Percentiles rank a stretch among this genome's conserved stretches.
Evolutionary conservation across 2,888 invertebrate species (phyloP).

Genomic region (Drosophila ochracea): DNA sequence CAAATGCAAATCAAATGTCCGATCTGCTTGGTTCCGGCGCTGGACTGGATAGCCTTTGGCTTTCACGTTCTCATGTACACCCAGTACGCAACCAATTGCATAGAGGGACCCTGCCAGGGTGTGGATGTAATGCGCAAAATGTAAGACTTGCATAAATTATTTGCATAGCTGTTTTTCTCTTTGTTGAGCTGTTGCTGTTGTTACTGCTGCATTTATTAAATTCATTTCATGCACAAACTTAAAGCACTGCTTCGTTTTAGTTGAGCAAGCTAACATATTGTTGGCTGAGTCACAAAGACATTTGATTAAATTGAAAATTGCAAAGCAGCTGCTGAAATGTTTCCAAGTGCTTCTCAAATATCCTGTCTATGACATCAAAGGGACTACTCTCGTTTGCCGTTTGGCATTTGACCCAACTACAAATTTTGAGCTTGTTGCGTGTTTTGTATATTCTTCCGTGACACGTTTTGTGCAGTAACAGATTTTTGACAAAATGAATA

Average conservation of each 20-base stretch:
- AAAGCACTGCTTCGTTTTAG: conserved; percentile 21
- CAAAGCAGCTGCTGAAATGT: conserved; percentile 3
- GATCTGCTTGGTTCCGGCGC: conserved; percentile 43
- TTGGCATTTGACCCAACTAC: not conserved
- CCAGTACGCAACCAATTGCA: conserved; percentile 6
- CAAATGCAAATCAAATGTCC: conserved; percentile 65
- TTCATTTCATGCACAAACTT: conserved; percentile 50
- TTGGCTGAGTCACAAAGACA: conserved; percentile 1
- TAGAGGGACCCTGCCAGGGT: conserved; percentile 25
- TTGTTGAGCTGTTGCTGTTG: not conserved
- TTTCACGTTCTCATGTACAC: conserved; percentile 8
- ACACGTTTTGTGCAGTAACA: not conserved
- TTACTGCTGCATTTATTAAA: conserved; percentile 49
- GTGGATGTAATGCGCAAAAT: conserved; percentile 40
- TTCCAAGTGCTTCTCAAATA: conserved; percentile 23
- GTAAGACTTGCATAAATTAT: conserved; percentile 57
- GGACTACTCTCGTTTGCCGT: conserved; percentile 1
- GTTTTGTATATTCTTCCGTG: not conserved
- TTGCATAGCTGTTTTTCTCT: conserved; percentile 5
- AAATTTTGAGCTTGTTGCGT: conserved; percentile 5
- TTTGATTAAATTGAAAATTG: conserved; percentile 33
- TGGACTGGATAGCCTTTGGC: conserved; percentile 30
- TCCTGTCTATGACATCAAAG: conserved; percentile 21
- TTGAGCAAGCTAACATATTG: not conserved
- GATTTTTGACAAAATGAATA: not conserved